Evolutionary conservation across 1,140 invertebrate species (phyloP).

Genomic region (Drosophila saltans): DNA sequence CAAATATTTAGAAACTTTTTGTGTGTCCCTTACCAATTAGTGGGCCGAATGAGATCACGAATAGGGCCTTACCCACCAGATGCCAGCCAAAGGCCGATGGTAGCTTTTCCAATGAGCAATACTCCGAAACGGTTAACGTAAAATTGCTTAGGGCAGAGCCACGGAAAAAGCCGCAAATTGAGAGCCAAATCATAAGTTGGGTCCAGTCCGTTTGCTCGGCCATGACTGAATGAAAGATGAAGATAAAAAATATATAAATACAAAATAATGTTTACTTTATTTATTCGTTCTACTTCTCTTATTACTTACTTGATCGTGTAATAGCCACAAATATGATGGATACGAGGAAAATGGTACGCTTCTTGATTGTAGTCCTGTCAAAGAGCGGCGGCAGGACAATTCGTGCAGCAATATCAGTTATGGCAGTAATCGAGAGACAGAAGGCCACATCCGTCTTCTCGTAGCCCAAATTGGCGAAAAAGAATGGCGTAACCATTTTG

Average conservation of each 20-base stretch:
- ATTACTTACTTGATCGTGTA: slow-evolving; percentile 87
- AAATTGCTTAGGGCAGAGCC: slow-evolving; percentile 89
- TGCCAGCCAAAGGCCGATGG: slow-evolving; percentile 90
- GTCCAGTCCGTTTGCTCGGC: slow-evolving; percentile 87
- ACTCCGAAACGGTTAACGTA: slow-evolving; percentile 89
- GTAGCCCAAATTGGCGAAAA: slow-evolving; percentile 87
- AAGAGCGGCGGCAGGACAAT: slow-evolving; percentile 89
- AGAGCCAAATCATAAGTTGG: slow-evolving; percentile 87
- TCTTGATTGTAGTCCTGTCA: slow-evolving; percentile 87
- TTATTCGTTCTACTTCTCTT: too few species aligned
- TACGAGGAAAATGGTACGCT: slow-evolving; percentile 88
- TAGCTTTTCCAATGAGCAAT: slow-evolving; percentile 88
- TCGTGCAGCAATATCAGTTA: slow-evolving; percentile 88
- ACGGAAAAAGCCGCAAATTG: slow-evolving; percentile 89
- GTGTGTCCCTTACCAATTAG: slow-evolving; percentile 86
- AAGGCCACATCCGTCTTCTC: slow-evolving; percentile 87
- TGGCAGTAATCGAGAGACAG: slow-evolving; percentile 88
- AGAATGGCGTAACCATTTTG: slow-evolving; percentile 90
- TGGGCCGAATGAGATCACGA: slow-evolving; percentile 88
- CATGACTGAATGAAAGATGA: slow-evolving; percentile 84
- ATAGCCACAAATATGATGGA: slow-evolving; percentile 87
- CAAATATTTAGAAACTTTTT: neutral
- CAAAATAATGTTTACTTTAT: too few species aligned
- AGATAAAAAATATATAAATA: neutral
- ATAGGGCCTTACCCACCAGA: slow-evolving; percentile 90